Percentiles rank a stretch among this genome's conserved stretches.
phyloP scores from a whole-genome alignment of 2,113 vertebrate genomes.

The Thymallus thymallus region DNA sequence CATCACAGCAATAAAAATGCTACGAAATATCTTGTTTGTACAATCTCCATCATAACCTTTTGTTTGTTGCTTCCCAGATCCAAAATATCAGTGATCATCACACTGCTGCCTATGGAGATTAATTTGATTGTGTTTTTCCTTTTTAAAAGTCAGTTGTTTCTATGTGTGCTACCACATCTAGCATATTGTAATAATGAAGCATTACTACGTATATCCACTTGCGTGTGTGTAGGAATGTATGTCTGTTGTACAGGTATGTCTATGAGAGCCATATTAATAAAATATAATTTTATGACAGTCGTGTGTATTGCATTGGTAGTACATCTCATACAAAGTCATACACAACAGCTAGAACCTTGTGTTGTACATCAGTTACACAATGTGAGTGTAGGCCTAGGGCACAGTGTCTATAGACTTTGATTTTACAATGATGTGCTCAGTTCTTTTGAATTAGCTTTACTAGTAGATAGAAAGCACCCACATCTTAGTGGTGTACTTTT shows the following conservation, averaged over 20 bases:
- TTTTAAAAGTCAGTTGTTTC: conserved; percentile 7
- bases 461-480: neutral
- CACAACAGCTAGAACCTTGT: too few relatives aligned
- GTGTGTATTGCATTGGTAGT: neutral
- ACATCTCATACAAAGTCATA: too few relatives aligned
- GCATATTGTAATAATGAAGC: conserved; percentile 12
- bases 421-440: too few relatives aligned
- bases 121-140: conserved; percentile 21
- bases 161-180: conserved; percentile 2
- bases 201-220: neutral
- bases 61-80: conserved; percentile 6
- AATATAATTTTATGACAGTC: conserved; percentile 36
- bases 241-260: conserved; percentile 29
- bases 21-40: too few relatives aligned
- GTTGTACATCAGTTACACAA: neutral
- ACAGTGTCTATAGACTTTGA: too few relatives aligned
- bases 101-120: conserved; percentile 28
- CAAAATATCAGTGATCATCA: neutral
- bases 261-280: conserved; percentile 31
- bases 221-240: conserved; percentile 16
- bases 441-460: too few relatives aligned
- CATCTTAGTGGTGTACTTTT: neutral
- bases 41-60: conserved; percentile 13
- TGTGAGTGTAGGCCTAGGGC: neutral
- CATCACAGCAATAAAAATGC: neutral